Evolutionary conservation across 2,797 vertebrate species (phyloP).

Genomic region (Tapirus indicus): DNA sequence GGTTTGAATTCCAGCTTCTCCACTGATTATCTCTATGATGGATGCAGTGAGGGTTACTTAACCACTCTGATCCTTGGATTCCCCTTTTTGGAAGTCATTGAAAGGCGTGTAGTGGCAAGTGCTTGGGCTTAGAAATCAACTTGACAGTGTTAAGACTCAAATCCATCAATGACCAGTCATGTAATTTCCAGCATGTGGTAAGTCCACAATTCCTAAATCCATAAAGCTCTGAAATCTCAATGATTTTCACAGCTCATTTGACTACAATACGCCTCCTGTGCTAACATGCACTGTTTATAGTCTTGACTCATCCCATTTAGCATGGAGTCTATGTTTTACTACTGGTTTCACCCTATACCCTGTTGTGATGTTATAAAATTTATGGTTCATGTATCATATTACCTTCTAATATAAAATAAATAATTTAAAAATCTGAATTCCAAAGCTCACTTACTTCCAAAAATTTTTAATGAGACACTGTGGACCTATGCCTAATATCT

Average conservation of each 20-base stretch:
- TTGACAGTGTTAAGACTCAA: background rate
- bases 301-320: background rate
- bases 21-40: background rate
- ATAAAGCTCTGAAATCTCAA: background rate
- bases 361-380: background rate
- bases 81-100: background rate
- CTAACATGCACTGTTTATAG: background rate
- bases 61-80: background rate
- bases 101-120: background rate
- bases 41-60: too few species aligned
- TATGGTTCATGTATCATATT: background rate
- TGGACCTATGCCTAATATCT: background rate
- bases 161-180: background rate
- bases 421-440: background rate
- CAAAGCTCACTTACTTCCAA: background rate
- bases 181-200: background rate
- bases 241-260: background rate
- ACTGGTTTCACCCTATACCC: too few species aligned
- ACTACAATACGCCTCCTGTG: background rate
- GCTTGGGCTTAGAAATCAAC: background rate
- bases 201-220: background rate
- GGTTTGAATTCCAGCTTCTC: background rate
- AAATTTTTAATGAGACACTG: background rate
- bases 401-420: background rate
- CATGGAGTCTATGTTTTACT: background rate